Conservation (phyloP, 1,140 invertebrate genomes). For the Phocides pigmalion region DNA sequence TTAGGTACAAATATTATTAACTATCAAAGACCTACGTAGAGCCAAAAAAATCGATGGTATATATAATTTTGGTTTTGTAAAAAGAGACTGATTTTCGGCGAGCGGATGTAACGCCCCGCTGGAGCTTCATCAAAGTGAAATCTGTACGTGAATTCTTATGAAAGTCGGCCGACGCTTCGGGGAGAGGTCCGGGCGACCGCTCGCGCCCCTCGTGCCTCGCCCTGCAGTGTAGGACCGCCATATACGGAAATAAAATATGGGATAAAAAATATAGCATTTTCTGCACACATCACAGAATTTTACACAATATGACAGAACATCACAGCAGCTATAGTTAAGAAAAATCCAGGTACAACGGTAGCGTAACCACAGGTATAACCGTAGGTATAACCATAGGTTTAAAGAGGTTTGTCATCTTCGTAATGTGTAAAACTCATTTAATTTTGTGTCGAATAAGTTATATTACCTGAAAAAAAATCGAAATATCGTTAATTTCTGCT, state of each 20-base stretch:
- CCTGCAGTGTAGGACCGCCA: constrained; percentile 14
- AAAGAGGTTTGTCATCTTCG: too few species aligned
- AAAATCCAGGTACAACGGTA: too few species aligned
- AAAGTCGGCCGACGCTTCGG: constrained; percentile 36
- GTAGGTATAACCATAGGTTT: too few species aligned
- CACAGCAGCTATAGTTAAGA: too few species aligned
- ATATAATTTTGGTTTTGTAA: constrained; percentile 23
- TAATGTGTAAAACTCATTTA: too few species aligned
- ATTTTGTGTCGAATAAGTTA: too few species aligned
- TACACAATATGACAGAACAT: too few species aligned
- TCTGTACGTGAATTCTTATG: constrained; percentile 46
- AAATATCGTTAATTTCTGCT: too few species aligned
- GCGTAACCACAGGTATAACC: too few species aligned
- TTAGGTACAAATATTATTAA: not conserved
- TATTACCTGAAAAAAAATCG: too few species aligned
- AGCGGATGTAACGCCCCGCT: constrained; percentile 31
- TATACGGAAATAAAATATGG: not conserved
- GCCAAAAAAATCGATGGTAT: constrained; percentile 7
- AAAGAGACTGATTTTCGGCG: constrained; percentile 24
- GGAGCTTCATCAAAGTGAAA: constrained; percentile 41
- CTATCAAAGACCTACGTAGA: not conserved
- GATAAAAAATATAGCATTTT: not conserved
- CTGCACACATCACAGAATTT: too few species aligned
- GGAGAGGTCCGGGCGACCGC: constrained; percentile 33
- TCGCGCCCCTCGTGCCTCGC: constrained; percentile 28